Evolutionary conservation across 2,797 vertebrate species (phyloP).

Genomic region (Darevskia mixta): DNA sequence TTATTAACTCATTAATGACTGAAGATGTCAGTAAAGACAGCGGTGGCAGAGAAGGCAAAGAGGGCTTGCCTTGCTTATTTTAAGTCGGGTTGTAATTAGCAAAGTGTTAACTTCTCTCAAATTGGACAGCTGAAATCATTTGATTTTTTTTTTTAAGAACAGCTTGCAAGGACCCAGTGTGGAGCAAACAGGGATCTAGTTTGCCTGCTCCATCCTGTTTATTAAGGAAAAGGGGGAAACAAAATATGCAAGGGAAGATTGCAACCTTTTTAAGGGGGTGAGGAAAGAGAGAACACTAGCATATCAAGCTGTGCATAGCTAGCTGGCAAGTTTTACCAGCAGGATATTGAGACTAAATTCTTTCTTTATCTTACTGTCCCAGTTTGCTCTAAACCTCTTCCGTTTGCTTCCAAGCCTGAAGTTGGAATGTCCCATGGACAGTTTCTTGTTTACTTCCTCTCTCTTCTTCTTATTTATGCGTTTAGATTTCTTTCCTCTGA

Average conservation of each 20-base stretch:
- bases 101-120: not conserved
- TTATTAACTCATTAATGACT: constrained; percentile 99
- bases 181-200: constrained; percentile 44
- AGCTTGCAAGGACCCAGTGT: not conserved
- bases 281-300: constrained; percentile 2
- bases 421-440: not conserved
- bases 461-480: not conserved
- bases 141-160: not conserved
- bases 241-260: not conserved
- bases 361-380: not conserved
- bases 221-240: not conserved
- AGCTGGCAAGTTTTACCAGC: not conserved
- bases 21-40: constrained; percentile 91
- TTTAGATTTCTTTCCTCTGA: constrained; percentile 11
- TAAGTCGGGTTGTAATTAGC: constrained; percentile 20
- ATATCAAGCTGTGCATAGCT: not conserved
- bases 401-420: not conserved
- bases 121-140: not conserved
- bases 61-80: constrained; percentile 60
- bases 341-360: not conserved
- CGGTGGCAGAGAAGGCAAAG: constrained; percentile 14
- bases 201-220: not conserved
- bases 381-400: constrained; percentile 20
- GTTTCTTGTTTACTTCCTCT: not conserved
- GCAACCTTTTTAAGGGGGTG: constrained; percentile 28